Evolutionary conservation across 2,797 vertebrate genomes (phyloP), one percentile per base, ranked within the genome.

Genomic region (Lophura swinhoii): DNA sequence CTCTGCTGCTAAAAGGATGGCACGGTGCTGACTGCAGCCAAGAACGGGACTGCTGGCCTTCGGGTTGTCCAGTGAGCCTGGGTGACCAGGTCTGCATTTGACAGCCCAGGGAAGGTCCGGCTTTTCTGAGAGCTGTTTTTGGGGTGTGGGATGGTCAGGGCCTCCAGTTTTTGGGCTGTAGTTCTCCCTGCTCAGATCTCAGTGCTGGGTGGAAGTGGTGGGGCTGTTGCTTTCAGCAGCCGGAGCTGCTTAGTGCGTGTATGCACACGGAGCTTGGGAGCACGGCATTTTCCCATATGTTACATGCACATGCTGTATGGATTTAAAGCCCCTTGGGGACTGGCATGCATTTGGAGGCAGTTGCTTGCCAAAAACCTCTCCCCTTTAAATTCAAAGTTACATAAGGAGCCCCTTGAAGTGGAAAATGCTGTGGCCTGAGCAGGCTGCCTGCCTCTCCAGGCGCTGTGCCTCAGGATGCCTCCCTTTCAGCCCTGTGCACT

Each of bases 301-400:
- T 95, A 70, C 1, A 0, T 90, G 43, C 83, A 89, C 84, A 55
- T 46, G 67, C 33, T 77, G 43, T 83, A 81, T 74, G 83, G 92
- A 91, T 77, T 94, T 91, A 94, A 95, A 95, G 63, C 80, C 88
- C 88, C 81, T 72, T 89, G 91, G 91, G 87, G 82, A 90, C 89
- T 93, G 95, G 89, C 93, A 88, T 73, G 80, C 80, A 71, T 96
- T 93, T 86, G 84, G 69, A 91, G 62, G 84, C 83, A 3, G 41
- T 78, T 71, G 85, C 89, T 87, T 94, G 92, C 81, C 91, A 96
- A 93, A 96, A 96, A 90, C 91, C 73, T 91, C 84, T 86, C 85
- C 62, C 77, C 90, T 89, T 93, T 94, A 76, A 88, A 91, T 81
- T 71, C 49, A 8, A 70, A 88, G 79, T 92, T 96, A 84, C 39